Evolutionary conservation across 1,140 invertebrate genomes (phyloP).

Genomic region (Camponotus pennsylvanicus): DNA sequence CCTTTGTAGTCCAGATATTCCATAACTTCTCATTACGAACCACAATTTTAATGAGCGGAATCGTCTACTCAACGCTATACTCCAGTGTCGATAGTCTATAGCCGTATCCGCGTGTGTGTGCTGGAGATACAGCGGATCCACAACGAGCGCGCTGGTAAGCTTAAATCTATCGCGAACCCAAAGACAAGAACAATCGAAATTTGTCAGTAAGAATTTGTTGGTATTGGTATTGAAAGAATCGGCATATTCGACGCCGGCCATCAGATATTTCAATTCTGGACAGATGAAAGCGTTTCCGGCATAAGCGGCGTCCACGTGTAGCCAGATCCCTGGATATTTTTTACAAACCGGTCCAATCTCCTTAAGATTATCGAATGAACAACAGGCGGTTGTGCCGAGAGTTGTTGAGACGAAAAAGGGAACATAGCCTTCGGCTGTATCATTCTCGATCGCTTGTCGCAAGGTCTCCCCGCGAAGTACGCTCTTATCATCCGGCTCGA

Average conservation of each 20-base stretch:
- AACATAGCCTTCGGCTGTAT: conserved; percentile 95
- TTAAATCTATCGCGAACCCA: conserved; percentile 95
- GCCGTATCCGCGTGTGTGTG: conserved; percentile 98
- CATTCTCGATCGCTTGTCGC: conserved; percentile 95
- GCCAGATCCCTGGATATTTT: conserved; percentile 92
- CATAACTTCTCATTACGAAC: conserved; percentile 98
- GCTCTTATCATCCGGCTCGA: conserved; percentile 98
- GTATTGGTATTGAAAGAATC: conserved; percentile 99
- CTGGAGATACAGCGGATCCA: conserved; percentile 99
- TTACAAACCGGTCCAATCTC: conserved; percentile 96
- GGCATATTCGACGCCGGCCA: conserved; percentile 93
- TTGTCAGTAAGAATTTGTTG: conserved; percentile 98
- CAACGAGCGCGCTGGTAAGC: conserved; percentile 94
- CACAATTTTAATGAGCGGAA: conserved; percentile 98
- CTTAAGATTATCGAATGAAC: conserved; percentile 96
- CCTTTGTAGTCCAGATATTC: conserved; percentile 96
- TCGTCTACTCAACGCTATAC: conserved; percentile 96
- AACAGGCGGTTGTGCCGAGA: conserved; percentile 97
- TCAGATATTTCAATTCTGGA: conserved; percentile 94
- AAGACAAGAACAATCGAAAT: conserved; percentile 99
- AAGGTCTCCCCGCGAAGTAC: conserved; percentile 95
- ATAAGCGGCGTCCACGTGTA: conserved; percentile 97
- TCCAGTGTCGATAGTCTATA: conserved; percentile 99
- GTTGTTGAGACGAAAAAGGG: conserved; percentile 99
- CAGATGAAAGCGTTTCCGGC: conserved; percentile 98